Conservation (phyloP, 2,113 vertebrate species). For the Ophthalmotilapia sp. region DNA sequence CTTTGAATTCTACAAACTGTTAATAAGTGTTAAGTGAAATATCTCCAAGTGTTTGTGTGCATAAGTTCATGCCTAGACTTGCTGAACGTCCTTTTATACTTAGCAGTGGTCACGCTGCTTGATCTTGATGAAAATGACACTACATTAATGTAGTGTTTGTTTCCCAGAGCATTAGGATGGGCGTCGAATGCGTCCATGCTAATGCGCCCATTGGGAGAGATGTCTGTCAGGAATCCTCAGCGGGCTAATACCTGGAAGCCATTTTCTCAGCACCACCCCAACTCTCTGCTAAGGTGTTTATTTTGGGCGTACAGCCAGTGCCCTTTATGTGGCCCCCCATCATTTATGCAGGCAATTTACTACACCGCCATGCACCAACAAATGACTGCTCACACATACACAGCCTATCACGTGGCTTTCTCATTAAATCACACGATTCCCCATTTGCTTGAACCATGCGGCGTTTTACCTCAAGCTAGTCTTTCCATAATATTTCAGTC, state of each 20-base stretch:
- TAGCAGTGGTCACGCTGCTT: background rate
- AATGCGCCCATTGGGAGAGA: constrained; percentile 43
- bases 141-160: constrained; percentile 25
- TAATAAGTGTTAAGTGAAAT: background rate
- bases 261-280: constrained; percentile 17
- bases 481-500: background rate
- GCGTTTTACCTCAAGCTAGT: background rate
- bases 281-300: constrained; percentile 22
- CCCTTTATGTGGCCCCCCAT: constrained; percentile 33
- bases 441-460: background rate
- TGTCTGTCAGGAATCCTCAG: constrained; percentile 53
- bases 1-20: background rate
- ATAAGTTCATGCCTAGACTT: background rate
- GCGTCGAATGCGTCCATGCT: background rate
- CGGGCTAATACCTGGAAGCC: constrained; percentile 12
- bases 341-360: background rate
- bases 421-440: background rate
- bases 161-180: constrained; percentile 20
- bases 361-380: background rate
- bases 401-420: background rate
- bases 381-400: background rate
- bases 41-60: background rate
- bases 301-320: constrained; percentile 16
- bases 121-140: background rate
- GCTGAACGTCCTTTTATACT: background rate